Conservation (phyloP, 2,113 vertebrate species). For the Scophthalmus maximus region DNA sequence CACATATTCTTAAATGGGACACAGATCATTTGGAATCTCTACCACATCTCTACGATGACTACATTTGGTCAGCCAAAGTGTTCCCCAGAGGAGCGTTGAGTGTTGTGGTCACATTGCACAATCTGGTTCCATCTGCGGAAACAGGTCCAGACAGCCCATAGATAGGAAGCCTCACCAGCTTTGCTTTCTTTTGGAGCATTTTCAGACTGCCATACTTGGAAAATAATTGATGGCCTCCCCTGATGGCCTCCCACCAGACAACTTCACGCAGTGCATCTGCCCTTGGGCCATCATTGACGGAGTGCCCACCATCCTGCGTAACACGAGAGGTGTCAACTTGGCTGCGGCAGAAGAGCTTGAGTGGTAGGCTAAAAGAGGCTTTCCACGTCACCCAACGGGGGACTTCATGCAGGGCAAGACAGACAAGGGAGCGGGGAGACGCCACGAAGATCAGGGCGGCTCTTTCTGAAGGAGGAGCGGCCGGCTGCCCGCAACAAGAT, state of each 20-base stretch:
- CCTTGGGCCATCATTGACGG: slow-evolving; percentile 66
- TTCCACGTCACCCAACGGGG: slow-evolving; percentile 51
- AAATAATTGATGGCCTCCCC: slow-evolving; percentile 36
- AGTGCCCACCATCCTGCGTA: slow-evolving; percentile 48
- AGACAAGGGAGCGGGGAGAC: slow-evolving; percentile 57
- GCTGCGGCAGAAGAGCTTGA: slow-evolving; percentile 35
- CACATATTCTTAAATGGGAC: slow-evolving; percentile 27
- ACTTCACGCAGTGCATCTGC: slow-evolving; percentile 61
- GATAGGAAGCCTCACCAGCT: slow-evolving; percentile 30
- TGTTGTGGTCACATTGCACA: slow-evolving; percentile 25
- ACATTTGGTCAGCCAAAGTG: slow-evolving; percentile 15
- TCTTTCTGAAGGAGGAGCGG: slow-evolving; percentile 56
- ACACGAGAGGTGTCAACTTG: slow-evolving; percentile 60
- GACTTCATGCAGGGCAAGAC: slow-evolving; percentile 61
- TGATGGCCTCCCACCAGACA: slow-evolving; percentile 24
- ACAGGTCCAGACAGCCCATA: slow-evolving; percentile 18
- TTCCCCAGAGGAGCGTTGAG: slow-evolving; percentile 11
- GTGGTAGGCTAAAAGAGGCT: slow-evolving; percentile 52
- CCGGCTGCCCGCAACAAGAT: slow-evolving; percentile 69
- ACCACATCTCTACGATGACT: slow-evolving; percentile 15
- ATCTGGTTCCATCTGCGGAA: slow-evolving; percentile 39
- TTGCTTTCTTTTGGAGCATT: slow-evolving; percentile 61
- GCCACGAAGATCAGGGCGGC: slow-evolving; percentile 61
- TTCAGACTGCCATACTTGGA: slow-evolving; percentile 57
- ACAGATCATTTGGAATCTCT: slow-evolving; percentile 30